Evolutionary conservation across 2,888 invertebrate species (phyloP), one percentile per base, ranked within the genome.

Genomic region (Holacanthella duospinosa): DNA sequence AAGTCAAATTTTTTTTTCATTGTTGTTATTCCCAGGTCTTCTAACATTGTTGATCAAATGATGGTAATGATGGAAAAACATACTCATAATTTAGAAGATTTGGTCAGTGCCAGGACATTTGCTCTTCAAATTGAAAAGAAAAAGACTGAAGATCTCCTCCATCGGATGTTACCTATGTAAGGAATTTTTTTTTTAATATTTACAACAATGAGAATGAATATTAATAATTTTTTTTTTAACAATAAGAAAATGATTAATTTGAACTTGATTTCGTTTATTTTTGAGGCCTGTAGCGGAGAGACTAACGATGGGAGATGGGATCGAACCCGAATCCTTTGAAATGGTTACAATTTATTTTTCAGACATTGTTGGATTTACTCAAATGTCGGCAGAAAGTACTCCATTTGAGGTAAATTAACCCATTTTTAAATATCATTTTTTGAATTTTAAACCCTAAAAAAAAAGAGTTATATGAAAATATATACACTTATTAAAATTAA

Each of bases 11-110:
- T n/a, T n/a, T n/a, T n/a, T n/a, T n/a, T n/a, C n/a, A n/a, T n/a
- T n/a, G n/a, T n/a, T n/a, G n/a, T n/a, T n/a, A n/a, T n/a, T n/a
- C n/a, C 77, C 75, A 89, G 89, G 76, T 87, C 85, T 75, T 85
- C 87, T 74, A 93, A 93, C 77, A 91, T 93, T 74, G 90, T 93
- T 90, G 93, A 94, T 78, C 92, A 93, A 82, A 93, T 94, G 91
- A 92, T 94, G 87, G 88, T 89, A 74, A 93, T 93, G 90, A 93
- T 94, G 93, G 94, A 93, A 78, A 92, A 90, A 75, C 93, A 95
- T 79, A 92, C 93, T 64, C 89, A 90, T 78, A 90, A 94, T 80
- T 84, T 94, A 79, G 94, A 94, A 79, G 92, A 92, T 78, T 84
- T 94, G 80, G 94, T 94, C 76, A 87, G 84, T 75, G 93, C 94